Evolutionary conservation across 1,140 invertebrate genomes (phyloP).

Genomic region (Cydia strobilella): DNA sequence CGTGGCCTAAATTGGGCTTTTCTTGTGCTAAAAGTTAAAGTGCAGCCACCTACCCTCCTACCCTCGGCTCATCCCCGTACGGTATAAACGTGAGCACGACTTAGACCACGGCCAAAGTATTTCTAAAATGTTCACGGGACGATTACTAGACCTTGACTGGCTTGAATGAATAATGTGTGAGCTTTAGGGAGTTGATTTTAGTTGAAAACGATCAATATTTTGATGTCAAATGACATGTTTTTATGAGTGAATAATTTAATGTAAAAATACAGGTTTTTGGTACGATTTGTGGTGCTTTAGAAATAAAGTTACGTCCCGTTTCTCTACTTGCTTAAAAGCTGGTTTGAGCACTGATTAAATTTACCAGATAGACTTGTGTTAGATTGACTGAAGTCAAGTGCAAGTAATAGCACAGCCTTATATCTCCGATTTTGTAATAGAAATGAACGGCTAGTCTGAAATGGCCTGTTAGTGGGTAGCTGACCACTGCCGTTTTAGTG

Average conservation of each 20-base stretch:
- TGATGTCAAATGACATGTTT: conserved; percentile 9
- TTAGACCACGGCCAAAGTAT: conserved; percentile 15
- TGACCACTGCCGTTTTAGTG: conserved; percentile 35
- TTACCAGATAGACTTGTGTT: background rate
- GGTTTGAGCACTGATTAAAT: background rate
- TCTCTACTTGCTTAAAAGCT: background rate
- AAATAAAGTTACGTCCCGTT: background rate
- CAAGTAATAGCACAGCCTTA: background rate
- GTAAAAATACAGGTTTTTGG: background rate
- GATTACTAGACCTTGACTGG: conserved; percentile 6
- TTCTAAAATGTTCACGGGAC: conserved; percentile 23
- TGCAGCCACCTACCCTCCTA: background rate
- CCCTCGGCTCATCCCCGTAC: background rate
- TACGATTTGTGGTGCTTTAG: conserved; percentile 2
- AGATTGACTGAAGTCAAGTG: background rate
- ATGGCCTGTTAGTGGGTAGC: conserved; percentile 34
- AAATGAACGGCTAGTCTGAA: background rate
- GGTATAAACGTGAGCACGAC: background rate
- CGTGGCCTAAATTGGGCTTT: conserved; percentile 6
- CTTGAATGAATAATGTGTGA: conserved; percentile 7
- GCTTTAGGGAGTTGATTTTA: background rate
- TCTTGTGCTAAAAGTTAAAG: background rate
- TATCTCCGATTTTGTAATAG: background rate
- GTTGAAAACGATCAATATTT: background rate
- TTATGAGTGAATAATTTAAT: background rate